These are phyloP conservation scores for Pygocentrus nattereri DNA, from an alignment of 2,797 vertebrate species.

Conservation along the genomic window DNA sequence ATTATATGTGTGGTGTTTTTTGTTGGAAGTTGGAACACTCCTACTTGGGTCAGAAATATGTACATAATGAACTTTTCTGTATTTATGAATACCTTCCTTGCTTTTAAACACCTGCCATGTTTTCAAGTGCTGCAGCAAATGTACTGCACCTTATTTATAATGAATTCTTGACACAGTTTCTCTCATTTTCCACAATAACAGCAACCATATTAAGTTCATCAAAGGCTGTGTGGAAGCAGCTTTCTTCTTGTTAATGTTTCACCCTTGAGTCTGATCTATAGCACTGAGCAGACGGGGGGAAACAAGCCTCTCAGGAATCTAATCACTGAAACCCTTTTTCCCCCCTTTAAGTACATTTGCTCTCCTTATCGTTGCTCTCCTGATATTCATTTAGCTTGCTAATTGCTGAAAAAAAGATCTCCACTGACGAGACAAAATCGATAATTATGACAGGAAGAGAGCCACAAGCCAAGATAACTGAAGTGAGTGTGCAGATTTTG, in stretches of 20 bases:
- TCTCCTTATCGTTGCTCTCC: slow-evolving; percentile 67
- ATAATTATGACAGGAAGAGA: slow-evolving; percentile 67
- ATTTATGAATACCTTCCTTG: not conserved
- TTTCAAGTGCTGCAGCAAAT: not conserved
- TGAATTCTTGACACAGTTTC: slow-evolving; percentile 7
- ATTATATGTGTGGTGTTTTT: not conserved
- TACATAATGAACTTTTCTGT: no score
- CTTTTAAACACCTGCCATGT: not conserved
- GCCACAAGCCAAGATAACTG: slow-evolving; percentile 44
- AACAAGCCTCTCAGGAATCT: slow-evolving; percentile 48
- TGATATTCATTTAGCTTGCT: slow-evolving; percentile 70
- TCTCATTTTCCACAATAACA: not conserved
- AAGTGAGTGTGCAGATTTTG: slow-evolving; percentile 33
- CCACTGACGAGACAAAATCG: slow-evolving; percentile 69
- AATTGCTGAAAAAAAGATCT: slow-evolving; percentile 54
- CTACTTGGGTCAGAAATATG: not conserved
- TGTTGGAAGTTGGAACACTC: not conserved
- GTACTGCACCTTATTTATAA: slow-evolving; percentile 5
- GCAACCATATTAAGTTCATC: slow-evolving; percentile 4
- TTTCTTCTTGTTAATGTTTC: slow-evolving; percentile 52
- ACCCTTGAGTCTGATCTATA: slow-evolving; percentile 43
- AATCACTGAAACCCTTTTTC: slow-evolving; percentile 48
- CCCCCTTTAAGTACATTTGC: slow-evolving; percentile 52
- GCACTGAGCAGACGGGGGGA: slow-evolving; percentile 27
- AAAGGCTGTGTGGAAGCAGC: not conserved